phyloP scores from a whole-genome alignment of 2,113 vertebrate species.

The Sula dactylatra region DNA sequence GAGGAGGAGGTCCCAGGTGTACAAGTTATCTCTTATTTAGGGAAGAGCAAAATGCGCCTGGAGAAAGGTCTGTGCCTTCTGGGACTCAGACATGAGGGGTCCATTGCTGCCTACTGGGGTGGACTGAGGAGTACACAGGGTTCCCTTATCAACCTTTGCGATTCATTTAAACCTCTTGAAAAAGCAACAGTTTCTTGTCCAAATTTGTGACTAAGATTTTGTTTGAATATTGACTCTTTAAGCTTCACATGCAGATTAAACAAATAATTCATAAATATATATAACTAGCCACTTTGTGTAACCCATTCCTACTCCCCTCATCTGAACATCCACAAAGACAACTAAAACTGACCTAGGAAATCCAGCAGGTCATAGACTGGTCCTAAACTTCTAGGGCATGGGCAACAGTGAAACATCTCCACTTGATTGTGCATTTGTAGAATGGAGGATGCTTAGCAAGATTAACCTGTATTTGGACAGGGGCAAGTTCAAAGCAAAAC shows the following conservation, averaged over 20 bases:
- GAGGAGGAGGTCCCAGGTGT: neutral
- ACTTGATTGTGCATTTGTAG: neutral
- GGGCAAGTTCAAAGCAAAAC: neutral
- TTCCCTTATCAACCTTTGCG: neutral
- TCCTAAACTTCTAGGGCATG: neutral
- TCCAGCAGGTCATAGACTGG: neutral
- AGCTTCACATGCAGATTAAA: neutral
- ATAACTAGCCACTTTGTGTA: neutral
- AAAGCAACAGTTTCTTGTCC: neutral
- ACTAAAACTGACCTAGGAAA: neutral
- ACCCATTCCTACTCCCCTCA: neutral
- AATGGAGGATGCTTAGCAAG: neutral
- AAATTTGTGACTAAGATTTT: neutral
- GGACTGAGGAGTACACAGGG: neutral
- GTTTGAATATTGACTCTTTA: neutral
- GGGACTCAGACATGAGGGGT: neutral
- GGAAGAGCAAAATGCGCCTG: neutral
- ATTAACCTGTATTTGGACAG: neutral
- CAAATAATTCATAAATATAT: neutral
- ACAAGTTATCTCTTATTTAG: neutral
- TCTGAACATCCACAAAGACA: neutral
- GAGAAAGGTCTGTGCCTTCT: neutral
- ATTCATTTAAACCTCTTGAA: neutral
- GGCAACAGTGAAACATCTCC: neutral
- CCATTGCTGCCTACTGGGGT: neutral